A percentile compares a stretch with the other conserved stretches of the same genome.
Evolutionary conservation across 2,113 vertebrate genomes (phyloP).

Genomic region (Bombycilla garrulus): DNA sequence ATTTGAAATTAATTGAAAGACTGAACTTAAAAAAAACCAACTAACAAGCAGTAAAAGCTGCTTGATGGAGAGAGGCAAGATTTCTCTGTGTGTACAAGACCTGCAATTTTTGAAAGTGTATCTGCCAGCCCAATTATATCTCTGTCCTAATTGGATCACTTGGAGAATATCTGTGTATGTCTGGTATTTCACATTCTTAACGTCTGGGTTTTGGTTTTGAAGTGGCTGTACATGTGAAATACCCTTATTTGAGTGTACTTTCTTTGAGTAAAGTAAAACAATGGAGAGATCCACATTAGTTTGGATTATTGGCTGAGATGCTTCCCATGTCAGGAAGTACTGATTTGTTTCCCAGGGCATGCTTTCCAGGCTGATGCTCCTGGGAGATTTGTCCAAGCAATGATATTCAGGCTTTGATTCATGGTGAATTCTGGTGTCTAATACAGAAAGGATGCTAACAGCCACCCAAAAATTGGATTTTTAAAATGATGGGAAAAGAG

Average conservation of each 20-base stretch:
- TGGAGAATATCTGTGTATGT: not conserved
- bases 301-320: not conserved
- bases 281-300: not conserved
- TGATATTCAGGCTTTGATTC: not conserved
- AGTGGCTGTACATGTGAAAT: not conserved
- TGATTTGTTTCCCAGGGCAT: not conserved
- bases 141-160: not conserved
- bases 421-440: not conserved
- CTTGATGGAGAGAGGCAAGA: not conserved
- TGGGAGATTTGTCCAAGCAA: not conserved
- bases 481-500: not conserved
- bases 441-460: not conserved
- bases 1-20: not conserved
- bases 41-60: not conserved
- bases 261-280: not conserved
- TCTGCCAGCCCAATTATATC: not conserved
- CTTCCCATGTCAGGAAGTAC: not conserved
- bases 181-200: not conserved
- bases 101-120: not conserved
- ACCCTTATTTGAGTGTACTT: not conserved
- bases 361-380: not conserved
- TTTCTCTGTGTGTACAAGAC: not conserved
- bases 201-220: not conserved
- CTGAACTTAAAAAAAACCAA: not conserved
- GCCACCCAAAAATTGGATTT: not conserved